phyloP scores from a whole-genome alignment of 2,797 vertebrate species.

The Spinus pinus region DNA sequence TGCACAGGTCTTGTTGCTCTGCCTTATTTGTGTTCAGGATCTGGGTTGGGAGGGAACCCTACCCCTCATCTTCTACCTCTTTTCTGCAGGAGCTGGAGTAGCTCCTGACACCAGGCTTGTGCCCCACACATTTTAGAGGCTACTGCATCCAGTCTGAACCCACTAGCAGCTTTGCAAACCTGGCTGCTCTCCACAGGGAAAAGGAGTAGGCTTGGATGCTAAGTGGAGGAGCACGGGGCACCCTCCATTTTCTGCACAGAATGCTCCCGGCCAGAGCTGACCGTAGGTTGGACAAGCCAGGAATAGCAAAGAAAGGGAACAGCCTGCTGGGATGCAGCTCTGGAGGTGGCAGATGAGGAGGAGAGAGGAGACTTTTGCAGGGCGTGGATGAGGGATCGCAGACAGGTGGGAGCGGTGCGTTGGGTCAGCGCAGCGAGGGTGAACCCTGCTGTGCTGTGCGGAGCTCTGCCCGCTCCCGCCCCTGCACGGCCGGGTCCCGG shows the following conservation, averaged over 20 bases:
- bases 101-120: neutral
- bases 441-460: rapidly evolving
- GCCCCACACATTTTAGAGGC: neutral
- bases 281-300: neutral
- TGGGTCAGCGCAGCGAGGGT: rapidly evolving
- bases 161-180: neutral
- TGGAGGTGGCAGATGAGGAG: neutral
- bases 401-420: rapidly evolving
- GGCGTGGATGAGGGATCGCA: rapidly evolving
- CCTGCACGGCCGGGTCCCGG: neutral
- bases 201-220: neutral
- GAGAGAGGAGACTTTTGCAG: neutral
- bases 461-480: rapidly evolving
- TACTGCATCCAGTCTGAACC: neutral
- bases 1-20: rapidly evolving
- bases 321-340: neutral
- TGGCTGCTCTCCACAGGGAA: neutral
- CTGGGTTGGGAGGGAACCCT: rapidly evolving
- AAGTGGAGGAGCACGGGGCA: neutral
- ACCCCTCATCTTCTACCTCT: neutral
- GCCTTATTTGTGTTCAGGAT: too few relatives aligned
- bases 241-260: rapidly evolving
- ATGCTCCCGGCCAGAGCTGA: neutral
- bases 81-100: neutral
- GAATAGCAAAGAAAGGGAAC: neutral